Evolutionary conservation across 2,797 vertebrate genomes (phyloP).

Genomic region (Aphelocoma californica): DNA sequence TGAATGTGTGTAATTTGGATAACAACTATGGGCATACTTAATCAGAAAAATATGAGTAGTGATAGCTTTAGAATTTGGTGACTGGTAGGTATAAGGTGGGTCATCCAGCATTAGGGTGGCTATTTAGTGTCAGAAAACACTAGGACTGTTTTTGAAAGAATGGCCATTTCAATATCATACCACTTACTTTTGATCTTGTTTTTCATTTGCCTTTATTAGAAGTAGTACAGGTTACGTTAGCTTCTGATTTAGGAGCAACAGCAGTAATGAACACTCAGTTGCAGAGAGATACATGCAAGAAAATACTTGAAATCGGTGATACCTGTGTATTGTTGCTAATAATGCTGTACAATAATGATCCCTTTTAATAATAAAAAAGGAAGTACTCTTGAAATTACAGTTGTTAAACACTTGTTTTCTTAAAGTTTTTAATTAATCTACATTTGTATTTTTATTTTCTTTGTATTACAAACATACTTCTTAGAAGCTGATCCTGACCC

Average conservation of each 20-base stretch:
- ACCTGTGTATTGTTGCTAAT: neutral
- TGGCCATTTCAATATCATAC: neutral
- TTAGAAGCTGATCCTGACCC: neutral
- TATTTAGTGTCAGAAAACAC: neutral
- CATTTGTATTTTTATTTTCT: neutral
- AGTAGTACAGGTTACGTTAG: neutral
- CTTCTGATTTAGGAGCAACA: neutral
- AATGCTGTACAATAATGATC: neutral
- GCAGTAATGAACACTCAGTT: neutral
- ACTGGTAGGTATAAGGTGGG: neutral
- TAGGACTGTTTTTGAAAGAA: neutral
- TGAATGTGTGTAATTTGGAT: neutral
- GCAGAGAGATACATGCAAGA: neutral
- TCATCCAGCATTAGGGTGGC: neutral
- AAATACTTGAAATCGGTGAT: neutral
- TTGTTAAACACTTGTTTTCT: neutral
- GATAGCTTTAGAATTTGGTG: neutral
- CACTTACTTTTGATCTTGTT: neutral
- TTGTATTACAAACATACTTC: neutral
- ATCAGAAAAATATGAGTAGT: neutral
- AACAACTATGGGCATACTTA: neutral
- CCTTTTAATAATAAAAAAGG: neutral
- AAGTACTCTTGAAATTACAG: neutral
- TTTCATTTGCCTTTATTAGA: neutral
- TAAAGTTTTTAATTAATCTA: neutral